A percentile compares a stretch with the other conserved stretches of the same genome.
phyloP scores from a whole-genome alignment of 2,797 vertebrate species.

The Pseudomugil tenellus region DNA sequence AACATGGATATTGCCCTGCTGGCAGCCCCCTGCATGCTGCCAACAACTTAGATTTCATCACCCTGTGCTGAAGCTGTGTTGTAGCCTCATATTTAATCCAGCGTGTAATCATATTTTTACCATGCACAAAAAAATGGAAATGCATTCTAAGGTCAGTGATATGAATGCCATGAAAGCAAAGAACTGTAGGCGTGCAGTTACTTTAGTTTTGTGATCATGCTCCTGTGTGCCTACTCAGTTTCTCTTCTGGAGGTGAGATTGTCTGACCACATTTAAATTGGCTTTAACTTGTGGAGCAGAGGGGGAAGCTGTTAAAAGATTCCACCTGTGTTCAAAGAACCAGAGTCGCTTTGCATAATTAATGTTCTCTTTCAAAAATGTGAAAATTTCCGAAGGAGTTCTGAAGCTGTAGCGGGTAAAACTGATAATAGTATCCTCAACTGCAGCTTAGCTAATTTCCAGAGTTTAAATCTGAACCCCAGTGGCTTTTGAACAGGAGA shows the following conservation, averaged over 20 bases:
- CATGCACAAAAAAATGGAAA: constrained; percentile 51
- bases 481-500: constrained; percentile 3
- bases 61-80: constrained; percentile 23
- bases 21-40: constrained; percentile 35
- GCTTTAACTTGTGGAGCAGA: background rate
- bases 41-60: constrained; percentile 68
- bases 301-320: background rate
- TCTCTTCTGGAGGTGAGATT: constrained; percentile 8
- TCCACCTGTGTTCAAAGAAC: constrained; percentile 14
- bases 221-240: constrained; percentile 7
- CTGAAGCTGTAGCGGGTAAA: constrained; percentile 15
- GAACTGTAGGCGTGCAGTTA: background rate
- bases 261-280: background rate
- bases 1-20: constrained; percentile 12
- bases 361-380: constrained; percentile 17
- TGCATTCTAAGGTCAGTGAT: constrained; percentile 40
- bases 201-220: constrained; percentile 3
- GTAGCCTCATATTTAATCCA: constrained; percentile 58
- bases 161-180: constrained; percentile 41
- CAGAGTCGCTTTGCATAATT: constrained; percentile 18
- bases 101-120: constrained; percentile 51
- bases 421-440: background rate
- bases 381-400: constrained; percentile 12
- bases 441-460: constrained; percentile 12
- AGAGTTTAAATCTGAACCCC: constrained; percentile 19